Base-by-base conservation (phyloP, 2,113 vertebrate genomes). In the Siphamia tubifer region DNA sequence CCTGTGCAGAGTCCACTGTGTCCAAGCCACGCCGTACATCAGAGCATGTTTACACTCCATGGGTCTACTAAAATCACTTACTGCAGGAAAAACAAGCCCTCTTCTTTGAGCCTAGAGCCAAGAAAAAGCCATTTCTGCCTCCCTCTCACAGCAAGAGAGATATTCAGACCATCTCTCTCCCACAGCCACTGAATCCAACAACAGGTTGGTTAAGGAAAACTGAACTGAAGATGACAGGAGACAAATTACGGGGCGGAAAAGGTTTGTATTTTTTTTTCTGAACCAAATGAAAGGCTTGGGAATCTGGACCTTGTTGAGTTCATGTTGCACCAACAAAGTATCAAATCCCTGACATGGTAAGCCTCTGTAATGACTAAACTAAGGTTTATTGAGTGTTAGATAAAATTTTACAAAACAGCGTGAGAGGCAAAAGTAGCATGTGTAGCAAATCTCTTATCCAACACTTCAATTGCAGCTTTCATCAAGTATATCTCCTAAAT, bases 61-160 rank as follows among this genome's bases (percentile, higher is more conserved):
- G 61, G 84, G 77, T 82, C 74, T 55, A 77, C 88, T 85, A 89
- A 87, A 79, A 85, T 89, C 89, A 81, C 85, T 86, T 88, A 89
- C 83, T 86, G 84, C 47, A 86, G 79, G 53, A 70, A 86, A 90
- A 91, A 90, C 86, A 91, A 90, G 76, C 63, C 61, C 32, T 78
- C 28, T 47, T 28, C 84, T 92, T 92, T 91, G 85, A 90, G 79
- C 23, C 62, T 4, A 6, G 23, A 1, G 87, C 90, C 89, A 91
- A 91, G 79, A 72, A 88, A 89, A 91, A 92, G 83, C 67, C 67
- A 75, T 77, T 77, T 83, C 30, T 78, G 76, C 76, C 11, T 65
- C 58, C 74, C 57, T 60, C 60, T 67, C 27, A 12, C 75, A 77
- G 81, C 40, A 19, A 76, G 17, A 62, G 53, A 61, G 54, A 72